Evolutionary conservation across 2,113 vertebrate species (phyloP), one percentile per base, ranked within the genome.

Genomic region (Gobiocypris rarus): DNA sequence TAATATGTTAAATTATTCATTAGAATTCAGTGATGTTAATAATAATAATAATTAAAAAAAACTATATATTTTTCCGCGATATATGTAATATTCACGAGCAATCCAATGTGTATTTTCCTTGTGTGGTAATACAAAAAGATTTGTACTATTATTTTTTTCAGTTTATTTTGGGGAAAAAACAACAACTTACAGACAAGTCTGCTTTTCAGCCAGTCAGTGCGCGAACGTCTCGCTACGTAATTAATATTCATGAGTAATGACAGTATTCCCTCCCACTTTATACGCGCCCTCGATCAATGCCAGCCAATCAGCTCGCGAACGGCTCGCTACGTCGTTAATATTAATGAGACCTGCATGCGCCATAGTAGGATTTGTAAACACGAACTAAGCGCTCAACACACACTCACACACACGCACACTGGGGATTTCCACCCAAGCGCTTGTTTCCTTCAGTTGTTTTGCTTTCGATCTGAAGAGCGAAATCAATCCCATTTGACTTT

Each of bases 371-470:
- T 78, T 5, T 31, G 83, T 41, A 45, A 56, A 75, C 28, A 15
- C 43, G 48, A 26, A 65, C 56, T 13, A 15, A 69, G 61, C 70
- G n/a, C 65, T 43, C 75, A 9, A 71, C 63, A 22, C 80, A 69
- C 61, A 26, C 74, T 24, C 52, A n/a, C 78, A 71, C 85, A 28
- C 84, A 9, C 91, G 90, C 94, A 94, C 94, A 92, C 92, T 94
- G 95, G 95, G 93, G 94, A 95, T 96, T 96, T 95, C 95, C 95
- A 96, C 91, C 80, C 90, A 82, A 89, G 91, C 91, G 93, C 93
- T 82, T 91, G 92, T 93, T 95, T 93, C 96, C 95, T 95, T 93
- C 89, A 89, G 94, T 96, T 97, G 97, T 98, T 98, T 98, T 98
- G 96, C 97, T 98, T 98, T 98, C 97, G 96, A 91, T 98, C 97